phyloP scores from a whole-genome alignment of 1,140 invertebrate genomes.

The Diachasmimorpha longicaudata region DNA sequence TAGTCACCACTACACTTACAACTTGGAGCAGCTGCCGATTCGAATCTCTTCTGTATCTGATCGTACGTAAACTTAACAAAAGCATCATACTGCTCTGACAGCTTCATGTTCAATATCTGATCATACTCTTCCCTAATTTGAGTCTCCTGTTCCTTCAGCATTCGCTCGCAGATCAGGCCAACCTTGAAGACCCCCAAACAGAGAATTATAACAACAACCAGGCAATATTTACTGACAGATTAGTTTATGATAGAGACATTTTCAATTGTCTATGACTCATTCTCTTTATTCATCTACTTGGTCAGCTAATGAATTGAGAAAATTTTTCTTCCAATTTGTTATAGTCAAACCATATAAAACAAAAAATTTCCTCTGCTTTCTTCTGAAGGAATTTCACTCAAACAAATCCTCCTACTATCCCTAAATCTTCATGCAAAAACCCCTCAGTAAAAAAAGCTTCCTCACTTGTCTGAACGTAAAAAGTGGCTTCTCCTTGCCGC shows the following conservation, averaged over 20 bases:
- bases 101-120: slow-evolving; percentile 85
- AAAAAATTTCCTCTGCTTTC: too few species aligned
- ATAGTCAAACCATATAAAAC: too few species aligned
- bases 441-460: not conserved
- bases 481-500: slow-evolving; percentile 77
- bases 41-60: slow-evolving; percentile 90
- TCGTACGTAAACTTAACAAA: slow-evolving; percentile 98
- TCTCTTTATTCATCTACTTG: too few species aligned
- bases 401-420: too few species aligned
- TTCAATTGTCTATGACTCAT: too few species aligned
- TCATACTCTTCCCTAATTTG: slow-evolving; percentile 93
- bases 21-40: slow-evolving; percentile 69
- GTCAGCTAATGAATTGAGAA: too few species aligned
- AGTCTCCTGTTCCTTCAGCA: slow-evolving; percentile 91
- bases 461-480: slow-evolving; percentile 91
- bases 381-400: too few species aligned
- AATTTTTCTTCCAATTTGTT: too few species aligned
- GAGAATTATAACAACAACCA: too few species aligned
- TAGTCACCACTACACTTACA: slow-evolving; percentile 62
- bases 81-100: slow-evolving; percentile 96
- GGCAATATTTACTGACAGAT: too few species aligned
- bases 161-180: slow-evolving; percentile 91
- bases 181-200: too few species aligned
- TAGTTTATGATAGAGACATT: too few species aligned
- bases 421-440: not conserved